Evolutionary conservation across 2,888 invertebrate species (phyloP), one percentile per base, ranked within the genome.

Genomic region (Lepidocyrtinus sp.): DNA sequence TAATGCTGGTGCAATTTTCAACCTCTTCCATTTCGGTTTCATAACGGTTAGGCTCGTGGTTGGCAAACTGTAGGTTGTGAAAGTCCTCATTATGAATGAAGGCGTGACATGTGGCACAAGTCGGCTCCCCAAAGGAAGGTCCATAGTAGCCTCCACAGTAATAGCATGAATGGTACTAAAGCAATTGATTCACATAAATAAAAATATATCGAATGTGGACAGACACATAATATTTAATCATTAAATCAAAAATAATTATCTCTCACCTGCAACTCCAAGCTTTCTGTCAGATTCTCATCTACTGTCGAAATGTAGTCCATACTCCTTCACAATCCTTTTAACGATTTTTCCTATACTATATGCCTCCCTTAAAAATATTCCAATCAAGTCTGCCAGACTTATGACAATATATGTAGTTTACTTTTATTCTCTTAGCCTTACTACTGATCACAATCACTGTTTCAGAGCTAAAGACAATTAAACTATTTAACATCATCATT

Each of bases 91-190:
- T 96, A 88, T 95, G 97, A n/a, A 97, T 90, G 89, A 97, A 97
- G 61, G 95, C 92, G 88, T 97, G 97, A 87, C 97, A 98, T 0
- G 96, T 96, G 17, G 94, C 92, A 89, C 97, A 98, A 0, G 96
- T 93, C 9, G 96, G 96, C 88, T 97, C 96, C 26, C 94, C 95
- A 88, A 95, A 97, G 89, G 94, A 95, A 0, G 95, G 95, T 0
- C 96, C 96, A 88, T 97, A 97, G 88, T 94, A 97, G 15, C 97
- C 97, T 89, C 95, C 94, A 88, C 97, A 97, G 75, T 95, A 92
- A 87, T 93, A 93, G 88, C 97, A 97, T 67, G 91, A 90, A 21
- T 91, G 89, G 88, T 93, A 92, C 94, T 94, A 90, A 26, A 85
- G n/a, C 25, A 22, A 59, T n/a, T n/a, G n/a, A n/a, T n/a, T n/a